Evolutionary conservation across 2,797 vertebrate genomes (phyloP).

Genomic region (Netta rufina): DNA sequence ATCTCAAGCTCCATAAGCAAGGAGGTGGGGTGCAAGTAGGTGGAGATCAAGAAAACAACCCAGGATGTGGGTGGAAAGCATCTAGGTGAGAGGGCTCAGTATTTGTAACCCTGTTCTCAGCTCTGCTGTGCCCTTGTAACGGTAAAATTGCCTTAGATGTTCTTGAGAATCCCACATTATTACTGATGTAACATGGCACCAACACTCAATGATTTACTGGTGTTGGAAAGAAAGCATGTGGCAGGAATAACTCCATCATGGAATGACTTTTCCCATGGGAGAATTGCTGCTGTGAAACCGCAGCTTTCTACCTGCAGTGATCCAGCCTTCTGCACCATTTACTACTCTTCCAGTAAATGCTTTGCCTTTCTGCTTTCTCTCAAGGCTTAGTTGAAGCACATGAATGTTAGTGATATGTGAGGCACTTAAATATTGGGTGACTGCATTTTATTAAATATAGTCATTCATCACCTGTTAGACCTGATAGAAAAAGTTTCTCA

Average conservation of each 20-base stretch:
- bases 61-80: not conserved
- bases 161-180: not conserved
- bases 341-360: not conserved
- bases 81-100: not conserved
- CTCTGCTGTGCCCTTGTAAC: not conserved
- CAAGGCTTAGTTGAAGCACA: not conserved
- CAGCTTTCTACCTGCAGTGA: not conserved
- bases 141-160: not conserved
- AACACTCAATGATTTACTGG: not conserved
- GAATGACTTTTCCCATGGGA: not conserved
- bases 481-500: not conserved
- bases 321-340: not conserved
- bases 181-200: not conserved
- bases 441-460: not conserved
- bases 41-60: not conserved
- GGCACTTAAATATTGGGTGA: not conserved
- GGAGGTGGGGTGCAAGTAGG: not conserved
- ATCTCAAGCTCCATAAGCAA: not conserved
- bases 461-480: not conserved
- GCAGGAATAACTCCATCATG: fast-evolving
- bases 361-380: not conserved
- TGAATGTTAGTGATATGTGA: not conserved
- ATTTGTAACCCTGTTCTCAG: not conserved
- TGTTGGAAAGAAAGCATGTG: not conserved
- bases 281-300: not conserved